Conservation (phyloP, 53 echinoderm and acorn worm genomes). For the Pentamera pediparva region DNA sequence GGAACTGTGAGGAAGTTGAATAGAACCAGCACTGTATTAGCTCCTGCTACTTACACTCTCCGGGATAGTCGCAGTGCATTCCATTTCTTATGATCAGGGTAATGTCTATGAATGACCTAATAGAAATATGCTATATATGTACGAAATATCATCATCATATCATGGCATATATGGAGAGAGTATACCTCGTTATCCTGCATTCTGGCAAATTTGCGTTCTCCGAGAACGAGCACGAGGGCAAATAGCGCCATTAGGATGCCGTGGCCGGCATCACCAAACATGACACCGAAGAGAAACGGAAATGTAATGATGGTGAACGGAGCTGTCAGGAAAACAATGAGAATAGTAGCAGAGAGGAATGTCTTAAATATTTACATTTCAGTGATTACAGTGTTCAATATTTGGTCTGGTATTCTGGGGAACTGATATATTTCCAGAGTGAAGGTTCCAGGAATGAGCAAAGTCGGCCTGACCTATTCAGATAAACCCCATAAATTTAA, state of each 20-base stretch:
- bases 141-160: no score
- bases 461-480: no score
- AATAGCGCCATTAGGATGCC: conserved; percentile 84
- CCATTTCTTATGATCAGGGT: no score
- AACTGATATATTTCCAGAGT: no score
- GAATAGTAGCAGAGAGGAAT: neutral
- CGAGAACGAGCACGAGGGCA: conserved; percentile 52
- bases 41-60: no score
- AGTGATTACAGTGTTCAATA: neutral
- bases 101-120: no score
- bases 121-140: no score
- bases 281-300: conserved; percentile 96
- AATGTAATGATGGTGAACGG: conserved; percentile 98
- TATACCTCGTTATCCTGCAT: conserved; percentile 55
- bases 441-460: no score
- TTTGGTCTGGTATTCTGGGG: neutral
- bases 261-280: conserved; percentile 94
- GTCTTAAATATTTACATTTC: neutral
- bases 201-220: conserved; percentile 51
- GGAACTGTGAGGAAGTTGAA: no score
- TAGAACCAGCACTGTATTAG: no score
- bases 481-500: no score
- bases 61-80: no score
- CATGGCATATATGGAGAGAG: neutral
- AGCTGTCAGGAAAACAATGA: conserved; percentile 33